phyloP scores from a whole-genome alignment of 2,888 invertebrate genomes.

The Autographa gamma region DNA sequence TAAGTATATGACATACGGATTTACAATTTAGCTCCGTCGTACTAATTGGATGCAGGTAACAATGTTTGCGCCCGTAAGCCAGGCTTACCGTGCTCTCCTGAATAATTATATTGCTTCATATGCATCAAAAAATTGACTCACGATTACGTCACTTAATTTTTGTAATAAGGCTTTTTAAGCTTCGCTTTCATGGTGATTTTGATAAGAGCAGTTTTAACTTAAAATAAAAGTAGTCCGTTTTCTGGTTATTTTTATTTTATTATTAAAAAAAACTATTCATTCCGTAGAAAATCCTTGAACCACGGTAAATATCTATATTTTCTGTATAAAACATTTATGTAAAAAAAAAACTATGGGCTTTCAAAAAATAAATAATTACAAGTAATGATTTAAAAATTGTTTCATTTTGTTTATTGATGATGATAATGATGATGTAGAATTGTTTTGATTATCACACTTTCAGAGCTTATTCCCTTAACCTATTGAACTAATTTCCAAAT shows the following conservation, averaged over 20 bases:
- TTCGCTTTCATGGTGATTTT: neutral
- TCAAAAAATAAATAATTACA: too few relatives aligned
- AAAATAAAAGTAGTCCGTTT: neutral
- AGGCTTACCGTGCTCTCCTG: conserved; percentile 49
- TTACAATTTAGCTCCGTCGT: conserved; percentile 72
- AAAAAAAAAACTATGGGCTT: too few relatives aligned
- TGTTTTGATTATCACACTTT: neutral
- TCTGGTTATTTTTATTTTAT: too few relatives aligned
- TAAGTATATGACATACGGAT: conserved; percentile 63
- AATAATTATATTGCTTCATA: conserved; percentile 68
- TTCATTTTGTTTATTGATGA: neutral
- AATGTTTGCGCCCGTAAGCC: conserved; percentile 69
- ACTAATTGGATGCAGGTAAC: conserved; percentile 80
- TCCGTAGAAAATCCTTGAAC: too few relatives aligned
- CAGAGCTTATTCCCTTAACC: neutral
- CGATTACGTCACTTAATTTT: conserved; percentile 23
- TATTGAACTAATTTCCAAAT: neutral
- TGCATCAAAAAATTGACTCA: conserved; percentile 60
- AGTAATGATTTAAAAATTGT: too few relatives aligned
- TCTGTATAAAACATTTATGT: too few relatives aligned
- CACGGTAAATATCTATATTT: too few relatives aligned
- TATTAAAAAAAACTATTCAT: neutral
- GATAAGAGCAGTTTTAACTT: conserved; percentile 21
- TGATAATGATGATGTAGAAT: too few relatives aligned
- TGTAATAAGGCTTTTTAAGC: conserved; percentile 4